Evolutionary conservation across 2,888 invertebrate species (phyloP), one percentile per base, ranked within the genome.

Genomic region (Actias luna): DNA sequence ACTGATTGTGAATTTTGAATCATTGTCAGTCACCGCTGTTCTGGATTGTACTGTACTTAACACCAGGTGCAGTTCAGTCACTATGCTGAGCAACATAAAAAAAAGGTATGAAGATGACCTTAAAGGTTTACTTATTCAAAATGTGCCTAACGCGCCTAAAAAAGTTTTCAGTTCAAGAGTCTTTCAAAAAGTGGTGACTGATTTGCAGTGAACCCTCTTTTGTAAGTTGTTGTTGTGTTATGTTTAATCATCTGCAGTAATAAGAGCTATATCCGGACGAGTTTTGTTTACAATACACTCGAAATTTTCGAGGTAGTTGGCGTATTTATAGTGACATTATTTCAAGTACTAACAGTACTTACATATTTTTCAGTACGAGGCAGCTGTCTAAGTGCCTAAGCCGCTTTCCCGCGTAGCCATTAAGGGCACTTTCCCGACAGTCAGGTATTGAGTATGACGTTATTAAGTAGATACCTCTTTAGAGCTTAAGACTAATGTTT

Each of bases 221-320:
- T 27, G 5, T n/a, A 10, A 42, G 1, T 1, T 14, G 5, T 25
- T 59, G 8, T 42, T 59, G 39, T 33, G 59, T 29, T 59, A 42
- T 59, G 59, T 59, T 59, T 59, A 59, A 59, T 59, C 59, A 59
- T 42, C 59, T 42, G 59, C 59, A 29, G 29, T 59, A 59, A 59
- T 59, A 59, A 59, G 52, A 42, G 59, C 36, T 31, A 39, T 59
- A 59, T 42, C 29, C 27, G n/a, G n/a, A 36, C 35, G 5, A 59
- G 35, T 25, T 25, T 36, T 59, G 58, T 59, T 35, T 35, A 33
- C 36, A 35, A 35, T 36, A 36, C 25, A 59, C 58, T 59, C 35
- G 58, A 59, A 10, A 59, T 36, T 55, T 55, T 55, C 55, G 55
- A 29, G n/a, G 3, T 8, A 5, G 5, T 27, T 29, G n/a, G 55